Evolutionary conservation across 2,113 vertebrate genomes (phyloP).

Genomic region (Cheirogaleus medius): DNA sequence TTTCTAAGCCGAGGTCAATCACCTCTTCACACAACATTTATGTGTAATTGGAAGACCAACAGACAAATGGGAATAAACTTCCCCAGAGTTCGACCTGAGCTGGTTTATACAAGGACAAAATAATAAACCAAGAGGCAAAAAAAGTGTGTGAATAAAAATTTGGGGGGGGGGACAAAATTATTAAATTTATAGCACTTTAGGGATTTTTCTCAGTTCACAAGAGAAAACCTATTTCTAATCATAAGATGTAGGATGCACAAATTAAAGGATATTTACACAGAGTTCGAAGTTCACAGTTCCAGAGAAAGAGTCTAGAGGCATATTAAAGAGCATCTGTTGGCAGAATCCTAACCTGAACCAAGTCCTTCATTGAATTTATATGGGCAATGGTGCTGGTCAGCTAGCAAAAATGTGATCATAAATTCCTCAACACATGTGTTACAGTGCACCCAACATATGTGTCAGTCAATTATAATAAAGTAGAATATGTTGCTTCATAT

Average conservation of each 20-base stretch:
- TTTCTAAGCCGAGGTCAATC: constrained; percentile 22
- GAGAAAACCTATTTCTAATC: neutral
- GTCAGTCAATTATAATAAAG: neutral
- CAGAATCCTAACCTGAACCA: neutral
- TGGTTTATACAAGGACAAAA: constrained; percentile 31
- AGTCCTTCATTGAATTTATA: neutral
- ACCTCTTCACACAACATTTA: neutral
- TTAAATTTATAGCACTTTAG: constrained; percentile 7
- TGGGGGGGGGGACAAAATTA: constrained; percentile 9
- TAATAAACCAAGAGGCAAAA: neutral
- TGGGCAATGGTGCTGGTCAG: neutral
- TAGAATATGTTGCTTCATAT: neutral
- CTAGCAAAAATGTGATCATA: neutral
- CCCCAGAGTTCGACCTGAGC: neutral
- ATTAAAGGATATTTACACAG: neutral
- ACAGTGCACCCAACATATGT: neutral
- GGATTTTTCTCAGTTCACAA: neutral
- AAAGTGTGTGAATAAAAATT: constrained; percentile 21
- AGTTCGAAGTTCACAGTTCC: neutral
- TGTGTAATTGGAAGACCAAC: neutral
- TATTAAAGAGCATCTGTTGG: neutral
- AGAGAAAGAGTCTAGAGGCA: neutral
- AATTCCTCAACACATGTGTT: neutral
- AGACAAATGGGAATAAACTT: neutral
- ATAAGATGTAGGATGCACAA: neutral